Percentiles rank a stretch among this genome's conserved stretches.
Conservation (phyloP, 2,113 vertebrate species). For the Neopipo cinnamomea region DNA sequence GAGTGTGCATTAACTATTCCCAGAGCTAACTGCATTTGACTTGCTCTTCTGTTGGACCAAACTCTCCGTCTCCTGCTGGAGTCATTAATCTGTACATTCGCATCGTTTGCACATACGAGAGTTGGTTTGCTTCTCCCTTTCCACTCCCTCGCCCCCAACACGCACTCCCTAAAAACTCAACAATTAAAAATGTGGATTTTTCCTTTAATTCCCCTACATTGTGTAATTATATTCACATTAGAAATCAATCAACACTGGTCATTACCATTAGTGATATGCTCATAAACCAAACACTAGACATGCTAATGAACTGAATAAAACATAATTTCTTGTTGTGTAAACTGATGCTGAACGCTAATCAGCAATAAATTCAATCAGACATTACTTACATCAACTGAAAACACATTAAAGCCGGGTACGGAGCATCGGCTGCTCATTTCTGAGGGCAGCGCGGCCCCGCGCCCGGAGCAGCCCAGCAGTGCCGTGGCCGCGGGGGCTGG, state of each 20-base stretch:
- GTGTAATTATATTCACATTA: slow-evolving; percentile 76
- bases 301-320: slow-evolving; percentile 43
- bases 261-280: slow-evolving; percentile 43
- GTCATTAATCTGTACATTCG: background rate
- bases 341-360: slow-evolving; percentile 51
- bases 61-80: background rate
- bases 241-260: slow-evolving; percentile 55
- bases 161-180: background rate
- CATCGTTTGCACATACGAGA: background rate
- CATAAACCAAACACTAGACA: slow-evolving; percentile 36
- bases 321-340: slow-evolving; percentile 57
- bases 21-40: background rate
- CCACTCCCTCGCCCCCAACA: background rate
- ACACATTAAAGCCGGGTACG: background rate
- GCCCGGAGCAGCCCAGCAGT: background rate
- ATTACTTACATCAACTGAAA: slow-evolving; percentile 52
- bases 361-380: slow-evolving; percentile 57
- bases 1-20: background rate
- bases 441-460: background rate
- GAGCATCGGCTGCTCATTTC: background rate
- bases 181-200: slow-evolving; percentile 39
- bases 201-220: slow-evolving; percentile 33
- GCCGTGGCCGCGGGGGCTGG: accelerated
- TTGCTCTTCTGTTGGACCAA: background rate
- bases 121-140: background rate